Evolutionary conservation across 2,888 invertebrate species (phyloP).

Genomic region (Psylliodes chrysocephalus): DNA sequence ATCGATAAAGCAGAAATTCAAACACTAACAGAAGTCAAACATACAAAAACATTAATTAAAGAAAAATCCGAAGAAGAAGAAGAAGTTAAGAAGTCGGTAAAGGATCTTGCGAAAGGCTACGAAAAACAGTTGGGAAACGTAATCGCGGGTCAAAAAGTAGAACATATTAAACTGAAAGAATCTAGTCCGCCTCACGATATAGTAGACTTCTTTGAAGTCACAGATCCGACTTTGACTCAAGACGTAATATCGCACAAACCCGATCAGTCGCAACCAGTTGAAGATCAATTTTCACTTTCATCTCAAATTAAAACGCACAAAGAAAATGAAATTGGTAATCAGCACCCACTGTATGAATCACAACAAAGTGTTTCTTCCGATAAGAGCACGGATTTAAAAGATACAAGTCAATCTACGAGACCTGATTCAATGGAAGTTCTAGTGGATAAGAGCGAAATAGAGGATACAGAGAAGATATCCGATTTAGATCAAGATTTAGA

Average conservation of each 20-base stretch:
- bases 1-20: constrained; percentile 33
- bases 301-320: constrained; percentile 51
- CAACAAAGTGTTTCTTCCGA: constrained; percentile 58
- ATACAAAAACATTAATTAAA: constrained; percentile 23
- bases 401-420: constrained; percentile 57
- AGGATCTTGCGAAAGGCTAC: constrained; percentile 51
- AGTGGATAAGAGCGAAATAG: constrained; percentile 66
- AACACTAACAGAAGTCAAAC: constrained; percentile 38
- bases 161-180: constrained; percentile 21
- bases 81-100: constrained; percentile 49
- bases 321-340: constrained; percentile 51
- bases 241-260: constrained; percentile 44
- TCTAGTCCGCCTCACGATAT: constrained; percentile 41
- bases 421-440: constrained; percentile 66
- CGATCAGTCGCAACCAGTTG: constrained; percentile 42
- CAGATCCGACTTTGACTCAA: constrained; percentile 17
- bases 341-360: constrained; percentile 54
- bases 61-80: constrained; percentile 17
- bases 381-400: constrained; percentile 41
- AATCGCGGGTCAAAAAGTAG: constrained; percentile 46
- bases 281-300: constrained; percentile 48
- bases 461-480: constrained; percentile 65
- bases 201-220: constrained; percentile 46
- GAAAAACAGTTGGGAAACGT: constrained; percentile 50
- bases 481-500: constrained; percentile 64